Base-by-base conservation (phyloP, 2,113 vertebrate species). In the Grallaria varia region DNA sequence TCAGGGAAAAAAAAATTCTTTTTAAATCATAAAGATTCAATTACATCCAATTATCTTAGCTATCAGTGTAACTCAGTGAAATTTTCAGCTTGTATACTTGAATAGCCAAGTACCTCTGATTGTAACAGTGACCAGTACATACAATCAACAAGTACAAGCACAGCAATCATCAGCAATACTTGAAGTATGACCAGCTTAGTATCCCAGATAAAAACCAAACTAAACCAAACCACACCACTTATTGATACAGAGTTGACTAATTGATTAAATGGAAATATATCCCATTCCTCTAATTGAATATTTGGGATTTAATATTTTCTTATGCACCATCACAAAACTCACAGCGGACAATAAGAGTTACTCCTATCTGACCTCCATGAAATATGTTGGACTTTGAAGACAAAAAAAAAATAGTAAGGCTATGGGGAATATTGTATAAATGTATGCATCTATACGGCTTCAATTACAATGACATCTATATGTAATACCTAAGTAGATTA, bases 1-100 rank as follows among this genome's bases (percentile, higher is more conserved):
- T 31, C 92, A 62, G 63, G 83, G 85, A 89, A 91, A 94, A 73
- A 83, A 87, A 94, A 78, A 14, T 49, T 35, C 0, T 49, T 75
- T 95, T 92, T 75, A 85, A 93, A 95, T 91, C 82, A 79, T 90
- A 77, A 87, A 83, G 91, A 91, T 95, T 95, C 78, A 96, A 94
- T 97, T 97, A 90, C 68, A 96, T 92, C 84, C 95, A 97, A 97
- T 98, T 98, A 96, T 92, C 96, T 89, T 81, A 44, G 35, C 56
- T 87, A 78, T 72, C 39, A 56, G 44, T 33, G 53, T 37, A 97
- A 91, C 47, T 79, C 95, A 92, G 87, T 89, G 94, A 97, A 97
- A 96, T 96, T 89, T 87, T 95, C 80, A 81, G 28, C 59, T 79
- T 16, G 1, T 74, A 68, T 50, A 78, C 69, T 75, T 91, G 59